These are phyloP conservation scores for Andrena trimmerana DNA, from an alignment of 2,888 invertebrate genomes.

Conservation along the genomic window DNA sequence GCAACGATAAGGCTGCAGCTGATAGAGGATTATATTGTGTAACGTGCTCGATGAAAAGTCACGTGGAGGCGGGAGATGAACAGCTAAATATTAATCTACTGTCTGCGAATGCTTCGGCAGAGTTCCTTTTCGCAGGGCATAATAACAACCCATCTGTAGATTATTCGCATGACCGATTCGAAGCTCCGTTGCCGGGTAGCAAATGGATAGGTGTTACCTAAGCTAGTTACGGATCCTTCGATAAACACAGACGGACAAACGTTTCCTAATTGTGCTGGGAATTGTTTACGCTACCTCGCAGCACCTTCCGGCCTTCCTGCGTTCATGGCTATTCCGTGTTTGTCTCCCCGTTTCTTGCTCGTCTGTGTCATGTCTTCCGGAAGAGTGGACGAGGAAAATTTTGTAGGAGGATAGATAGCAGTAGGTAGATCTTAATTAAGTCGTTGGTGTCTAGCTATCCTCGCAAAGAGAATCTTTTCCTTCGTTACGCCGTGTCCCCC, in stretches of 20 bases:
- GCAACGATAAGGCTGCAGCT: background rate
- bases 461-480: constrained; percentile 48
- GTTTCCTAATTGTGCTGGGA: constrained; percentile 79
- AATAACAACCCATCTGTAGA: constrained; percentile 45
- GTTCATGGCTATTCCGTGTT: constrained; percentile 69
- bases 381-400: constrained; percentile 65
- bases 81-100: background rate
- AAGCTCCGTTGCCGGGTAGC: constrained; percentile 51
- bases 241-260: constrained; percentile 78
- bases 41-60: background rate
- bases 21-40: background rate
- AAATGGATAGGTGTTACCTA: constrained; percentile 74
- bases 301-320: constrained; percentile 65
- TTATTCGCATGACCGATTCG: constrained; percentile 65
- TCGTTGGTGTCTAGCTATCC: constrained; percentile 34
- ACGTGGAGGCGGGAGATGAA: background rate
- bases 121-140: constrained; percentile 8
- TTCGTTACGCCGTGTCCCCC: constrained; percentile 32
- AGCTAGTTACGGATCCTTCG: constrained; percentile 79
- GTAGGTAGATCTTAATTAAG: constrained; percentile 62
- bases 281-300: constrained; percentile 77
- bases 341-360: constrained; percentile 66
- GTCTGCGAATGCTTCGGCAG: background rate
- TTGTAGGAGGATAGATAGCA: constrained; percentile 47
- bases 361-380: constrained; percentile 71